A percentile compares a stretch with the other conserved stretches of the same genome.
These are phyloP conservation scores for Drosophila fuyamai DNA, from an alignment of 1,140 invertebrate genomes.

Conservation along the genomic window DNA sequence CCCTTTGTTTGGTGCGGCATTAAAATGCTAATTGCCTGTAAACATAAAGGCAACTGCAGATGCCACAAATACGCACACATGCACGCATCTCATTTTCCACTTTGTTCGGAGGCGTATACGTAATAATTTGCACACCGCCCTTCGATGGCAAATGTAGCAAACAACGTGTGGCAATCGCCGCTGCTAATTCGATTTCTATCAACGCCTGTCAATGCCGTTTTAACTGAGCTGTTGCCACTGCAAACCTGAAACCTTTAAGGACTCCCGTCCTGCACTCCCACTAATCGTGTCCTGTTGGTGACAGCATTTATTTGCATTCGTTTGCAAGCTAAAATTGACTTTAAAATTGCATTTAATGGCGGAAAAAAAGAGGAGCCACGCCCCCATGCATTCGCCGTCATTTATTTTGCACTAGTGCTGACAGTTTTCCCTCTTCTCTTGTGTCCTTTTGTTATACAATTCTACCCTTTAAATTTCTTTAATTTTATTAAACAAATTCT, in stretches of 20 bases:
- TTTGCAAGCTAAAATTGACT: conserved; percentile 72
- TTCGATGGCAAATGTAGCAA: conserved; percentile 11
- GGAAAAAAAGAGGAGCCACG: conserved; percentile 34
- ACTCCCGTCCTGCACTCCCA: conserved; percentile 8
- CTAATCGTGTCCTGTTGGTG: conserved; percentile 58
- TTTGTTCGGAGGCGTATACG: conserved; percentile 62
- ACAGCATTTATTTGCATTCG: conserved; percentile 75
- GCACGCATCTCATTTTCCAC: conserved; percentile 31
- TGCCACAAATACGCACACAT: conserved; percentile 26
- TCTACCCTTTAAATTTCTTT: no score
- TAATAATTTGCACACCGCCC: conserved; percentile 53
- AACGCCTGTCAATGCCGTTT: conserved; percentile 67
- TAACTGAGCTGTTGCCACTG: conserved; percentile 45
- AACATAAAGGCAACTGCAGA: conserved; percentile 73
- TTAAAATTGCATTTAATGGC: conserved; percentile 80
- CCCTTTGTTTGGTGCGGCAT: conserved; percentile 73
- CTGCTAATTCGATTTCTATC: conserved; percentile 72
- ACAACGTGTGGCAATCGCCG: conserved; percentile 48
- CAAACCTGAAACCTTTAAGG: neutral
- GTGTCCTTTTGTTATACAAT: neutral
- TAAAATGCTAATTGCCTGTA: conserved; percentile 80
- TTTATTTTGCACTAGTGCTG: conserved; percentile 14
- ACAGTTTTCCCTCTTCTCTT: neutral
- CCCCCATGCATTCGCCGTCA: conserved; percentile 9
- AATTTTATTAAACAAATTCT: no score